Evolutionary conservation across 2,888 invertebrate genomes (phyloP).

Genomic region (Dasypogon diadema): DNA sequence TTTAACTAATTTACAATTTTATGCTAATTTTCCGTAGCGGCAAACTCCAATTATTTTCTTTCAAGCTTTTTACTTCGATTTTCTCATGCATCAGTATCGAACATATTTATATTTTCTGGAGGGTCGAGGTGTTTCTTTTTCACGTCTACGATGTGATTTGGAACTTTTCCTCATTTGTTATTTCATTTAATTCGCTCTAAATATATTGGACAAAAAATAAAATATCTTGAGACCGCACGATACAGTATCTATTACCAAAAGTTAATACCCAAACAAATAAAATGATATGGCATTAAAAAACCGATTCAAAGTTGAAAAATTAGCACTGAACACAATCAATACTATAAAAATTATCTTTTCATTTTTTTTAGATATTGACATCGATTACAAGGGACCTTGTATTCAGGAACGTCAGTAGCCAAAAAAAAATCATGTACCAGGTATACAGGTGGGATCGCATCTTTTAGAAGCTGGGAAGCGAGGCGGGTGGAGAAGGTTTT

Average conservation of each 20-base stretch:
- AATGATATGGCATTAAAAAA: background rate
- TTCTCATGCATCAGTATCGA: too few relatives aligned
- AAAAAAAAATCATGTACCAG: too few relatives aligned
- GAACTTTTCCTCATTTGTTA: too few relatives aligned
- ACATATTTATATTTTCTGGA: too few relatives aligned
- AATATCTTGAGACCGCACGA: too few relatives aligned
- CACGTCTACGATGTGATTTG: too few relatives aligned
- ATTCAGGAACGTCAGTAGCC: slow-evolving; percentile 23
- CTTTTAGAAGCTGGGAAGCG: background rate
- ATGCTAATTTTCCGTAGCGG: background rate
- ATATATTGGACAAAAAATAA: too few relatives aligned
- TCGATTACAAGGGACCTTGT: slow-evolving; percentile 52
- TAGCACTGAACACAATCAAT: background rate
- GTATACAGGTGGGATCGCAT: slow-evolving; percentile 6
- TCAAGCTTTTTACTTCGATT: background rate
- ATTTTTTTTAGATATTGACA: slow-evolving; percentile 52
- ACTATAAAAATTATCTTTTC: too few relatives aligned
- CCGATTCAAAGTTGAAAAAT: background rate
- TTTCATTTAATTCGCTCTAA: too few relatives aligned
- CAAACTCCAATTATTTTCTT: background rate
- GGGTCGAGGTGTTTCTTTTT: too few relatives aligned
- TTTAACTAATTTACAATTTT: background rate
- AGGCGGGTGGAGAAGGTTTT: background rate
- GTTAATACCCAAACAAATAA: too few relatives aligned
- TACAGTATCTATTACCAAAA: too few relatives aligned